Conservation (phyloP, 2,797 vertebrate species). For the Chaenodraco wilsoni region DNA sequence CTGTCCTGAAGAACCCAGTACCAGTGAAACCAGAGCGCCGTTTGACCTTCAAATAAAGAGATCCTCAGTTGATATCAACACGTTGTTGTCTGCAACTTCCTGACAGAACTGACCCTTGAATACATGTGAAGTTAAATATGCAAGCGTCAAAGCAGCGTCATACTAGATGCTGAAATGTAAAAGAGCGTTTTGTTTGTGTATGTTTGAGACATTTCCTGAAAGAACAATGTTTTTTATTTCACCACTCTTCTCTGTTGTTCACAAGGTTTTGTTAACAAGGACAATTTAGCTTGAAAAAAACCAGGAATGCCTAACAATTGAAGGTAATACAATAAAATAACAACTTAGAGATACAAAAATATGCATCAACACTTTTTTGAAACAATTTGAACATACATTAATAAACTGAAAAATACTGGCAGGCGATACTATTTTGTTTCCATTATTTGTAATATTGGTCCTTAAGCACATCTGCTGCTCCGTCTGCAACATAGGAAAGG, state of each 20-base stretch:
- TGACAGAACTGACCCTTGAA: neutral
- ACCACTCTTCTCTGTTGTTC: neutral
- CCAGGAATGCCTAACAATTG: neutral
- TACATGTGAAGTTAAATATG: conserved; percentile 46
- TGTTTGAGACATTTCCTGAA: conserved; percentile 32
- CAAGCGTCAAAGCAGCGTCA: conserved; percentile 38
- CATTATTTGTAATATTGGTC: conserved; percentile 47
- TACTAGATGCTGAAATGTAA: neutral
- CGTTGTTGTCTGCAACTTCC: conserved; percentile 33
- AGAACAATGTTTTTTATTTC: conserved; percentile 7
- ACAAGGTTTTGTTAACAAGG: neutral
- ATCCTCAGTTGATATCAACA: conserved; percentile 33
- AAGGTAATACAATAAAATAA: neutral
- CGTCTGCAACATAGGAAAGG: conserved; percentile 8
- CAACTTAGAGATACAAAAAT: neutral
- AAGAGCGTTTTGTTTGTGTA: conserved; percentile 32
- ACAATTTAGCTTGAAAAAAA: neutral
- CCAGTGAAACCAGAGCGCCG: conserved; percentile 46
- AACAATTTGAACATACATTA: neutral
- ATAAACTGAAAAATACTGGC: neutral
- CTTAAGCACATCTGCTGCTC: conserved; percentile 6
- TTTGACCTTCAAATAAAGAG: conserved; percentile 55
- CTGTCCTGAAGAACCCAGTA: conserved; percentile 39
- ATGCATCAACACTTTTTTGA: neutral
- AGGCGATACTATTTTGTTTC: neutral